phyloP scores from a whole-genome alignment of 1,140 invertebrate genomes.

The Drosophila kepulauana region DNA sequence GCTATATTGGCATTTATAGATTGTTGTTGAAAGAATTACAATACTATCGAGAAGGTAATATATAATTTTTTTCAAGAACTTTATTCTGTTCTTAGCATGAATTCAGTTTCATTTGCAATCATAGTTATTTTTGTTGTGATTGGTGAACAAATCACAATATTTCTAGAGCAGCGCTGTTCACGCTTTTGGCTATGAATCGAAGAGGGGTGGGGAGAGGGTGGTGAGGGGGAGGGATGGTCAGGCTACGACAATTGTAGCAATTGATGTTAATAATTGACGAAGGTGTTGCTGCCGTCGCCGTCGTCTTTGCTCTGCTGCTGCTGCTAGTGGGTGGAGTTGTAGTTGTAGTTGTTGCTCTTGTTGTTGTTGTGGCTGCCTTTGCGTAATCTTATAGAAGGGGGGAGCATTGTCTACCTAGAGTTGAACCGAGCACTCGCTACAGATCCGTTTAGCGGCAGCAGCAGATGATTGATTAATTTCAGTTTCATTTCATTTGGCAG shows the following conservation, averaged over 20 bases:
- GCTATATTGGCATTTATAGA: too few relatives aligned
- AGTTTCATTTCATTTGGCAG: conserved; percentile 77
- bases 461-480: conserved; percentile 84
- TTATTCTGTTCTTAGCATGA: too few relatives aligned
- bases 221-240: conserved; percentile 43
- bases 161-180: conserved; percentile 1
- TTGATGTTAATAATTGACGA: conserved; percentile 83
- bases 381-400: conserved; percentile 69
- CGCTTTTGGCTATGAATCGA: background rate
- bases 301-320: conserved; percentile 16
- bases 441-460: conserved; percentile 74
- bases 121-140: too few relatives aligned
- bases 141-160: conserved; percentile 31
- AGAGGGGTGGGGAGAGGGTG: background rate
- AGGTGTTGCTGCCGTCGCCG: conserved; percentile 59
- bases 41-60: too few relatives aligned
- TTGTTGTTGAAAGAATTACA: too few relatives aligned
- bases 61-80: too few relatives aligned
- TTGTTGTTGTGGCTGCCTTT: conserved; percentile 52
- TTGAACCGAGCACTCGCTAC: conserved; percentile 20
- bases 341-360: conserved; percentile 37
- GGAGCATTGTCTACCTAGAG: conserved; percentile 55
- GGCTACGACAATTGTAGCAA: conserved; percentile 80
- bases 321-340: conserved; percentile 56
- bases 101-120: too few relatives aligned